Base-by-base conservation (phyloP, 2,113 vertebrate genomes). In the Dicerorhinus sumatrensis region DNA sequence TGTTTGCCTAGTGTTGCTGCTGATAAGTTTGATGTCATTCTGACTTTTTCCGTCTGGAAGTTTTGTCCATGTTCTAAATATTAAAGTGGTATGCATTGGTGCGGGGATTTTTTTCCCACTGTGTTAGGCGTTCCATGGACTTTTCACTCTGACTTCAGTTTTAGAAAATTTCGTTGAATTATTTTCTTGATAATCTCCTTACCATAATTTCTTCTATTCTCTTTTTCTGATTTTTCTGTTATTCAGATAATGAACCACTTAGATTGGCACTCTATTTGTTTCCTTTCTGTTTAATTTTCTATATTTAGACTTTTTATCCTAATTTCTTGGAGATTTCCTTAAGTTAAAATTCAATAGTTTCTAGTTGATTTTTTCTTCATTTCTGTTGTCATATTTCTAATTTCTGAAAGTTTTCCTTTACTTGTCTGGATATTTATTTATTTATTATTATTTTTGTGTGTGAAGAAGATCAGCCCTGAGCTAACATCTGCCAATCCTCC, bases 111-210 rank as follows among this genome's bases (percentile, higher is more conserved):
- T 29, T 21, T 0, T 1, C 1, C 3, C 16, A 72, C 23, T 56
- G 1, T 51, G n/a, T 63, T 83, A 56, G 76, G 13, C 10, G 21
- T 77, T 77, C 58, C 6, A 5, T 82, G 25, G 4, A 51, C 36
- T 91, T 80, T 94, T 65, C 23, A 90, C 60, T 90, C 14, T 73
- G 42, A 95, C 51, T 77, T 86, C 36, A 92, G 21, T 85, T 93
- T 85, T 90, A 36, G 21, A 79, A 63, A 2, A 63, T 96, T 92
- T 82, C 70, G 4, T 46, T 81, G 42, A 95, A 89, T 82, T 77
- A 91, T 83, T 92, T 94, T 5, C 36, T 77, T 82, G 31, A 48
- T 48, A 82, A 54, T 83, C 73, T 62, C 16, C 13, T 89, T 91
- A 76, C 12, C 27, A 10, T 75, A 69, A 51, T 82, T 90, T 86